Base-by-base conservation (phyloP, 2,797 vertebrate species). In the Meriones psammophilus region DNA sequence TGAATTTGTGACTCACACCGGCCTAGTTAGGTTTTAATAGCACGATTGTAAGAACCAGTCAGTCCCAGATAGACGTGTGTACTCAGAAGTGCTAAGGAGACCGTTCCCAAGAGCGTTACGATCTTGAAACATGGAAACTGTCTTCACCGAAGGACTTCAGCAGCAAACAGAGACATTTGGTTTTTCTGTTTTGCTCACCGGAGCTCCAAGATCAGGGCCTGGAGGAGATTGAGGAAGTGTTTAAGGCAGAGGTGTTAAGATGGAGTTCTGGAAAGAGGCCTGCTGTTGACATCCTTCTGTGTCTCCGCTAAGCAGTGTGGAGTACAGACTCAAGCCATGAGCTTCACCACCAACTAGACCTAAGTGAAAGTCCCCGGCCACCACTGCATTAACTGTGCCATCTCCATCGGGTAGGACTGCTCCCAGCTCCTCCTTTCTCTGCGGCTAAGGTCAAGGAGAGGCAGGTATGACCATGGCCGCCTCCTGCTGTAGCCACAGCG, bases 11-110 rank as follows among this genome's bases (percentile, higher is more conserved):
- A 97, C 94, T 88, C 92, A 78, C 95, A 97, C 92, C 0, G 5
- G 95, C 97, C 96, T 58, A 95, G 94, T 94, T 96, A 97, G 93
- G 85, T 96, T 96, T 22, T 91, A 97, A 98, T 18, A 95, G 95
- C 14, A 24, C 92, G 97, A 97, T 96, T 98, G 94, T 77, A 24
- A 96, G 94, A 97, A 96, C 98, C 98, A 97, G 96, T 96, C 98
- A 97, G 88, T 73, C 94, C 73, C 33, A 4, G 89, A 97, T 96
- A 98, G 96, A 97, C 8, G 79, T 1, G 69, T 62, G 93, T 90
- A 97, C 90, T 96, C 95, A 97, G 95, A 97, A 97, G 94, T 24
- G 88, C 96, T 76, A 76, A n/a, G 95, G 91, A 97, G 90, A 85
- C 97, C 96, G 97, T 97, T 15, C 90, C 96, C 96, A 97, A 83